Base-by-base conservation (phyloP, 2,888 invertebrate genomes). In the Stenichneumon culpator region DNA sequence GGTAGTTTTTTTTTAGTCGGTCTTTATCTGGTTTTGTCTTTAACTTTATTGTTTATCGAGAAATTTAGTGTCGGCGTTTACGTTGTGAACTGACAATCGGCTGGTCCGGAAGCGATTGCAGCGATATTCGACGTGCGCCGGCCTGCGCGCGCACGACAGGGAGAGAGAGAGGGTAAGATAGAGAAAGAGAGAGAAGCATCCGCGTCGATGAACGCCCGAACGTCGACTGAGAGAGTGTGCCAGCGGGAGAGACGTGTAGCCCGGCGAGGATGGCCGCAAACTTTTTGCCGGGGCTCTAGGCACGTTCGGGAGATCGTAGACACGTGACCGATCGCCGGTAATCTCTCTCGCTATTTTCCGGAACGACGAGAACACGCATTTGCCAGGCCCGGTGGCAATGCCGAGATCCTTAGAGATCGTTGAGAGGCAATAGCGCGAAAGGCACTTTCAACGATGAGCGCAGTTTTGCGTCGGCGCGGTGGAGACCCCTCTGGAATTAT, bases 201-300 rank as follows among this genome's bases (percentile, higher is more conserved):
- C 83, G 83, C 86, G 78, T 86, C 86, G 86, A 86, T 83, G 86
- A 86, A 82, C 83, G 83, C 82, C 79, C 79, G 79, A 79, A 78
- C 84, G 83, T 83, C 75, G 73, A 87, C 87, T 86, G 86, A 63
- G 11, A 22, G 57, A 57, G 68, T 11, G 47, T 19, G 28, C 22
- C 22, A n/a, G 69, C 16, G 16, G 22, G 14, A 78, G 68, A 68
- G 57, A 25, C 22, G 22, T 1, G 1, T 11, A 57, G 11, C 4
- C 57, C 11, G 44, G 44, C 57, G 57, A 57, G 57, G 25, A 57
- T 5, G 57, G 57, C 44, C 57, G 57, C 57, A 25, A 57, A 11
- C 22, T 11, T 57, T 57, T 44, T 14, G 57, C 25, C 57, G 57
- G 25, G 3, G 0, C 14, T 25, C 3, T 1, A 14, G 14, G 22